These are phyloP conservation scores for Pantherophis vulpinus DNA, from an alignment of 2,797 vertebrate species.

Conservation along the genomic window DNA sequence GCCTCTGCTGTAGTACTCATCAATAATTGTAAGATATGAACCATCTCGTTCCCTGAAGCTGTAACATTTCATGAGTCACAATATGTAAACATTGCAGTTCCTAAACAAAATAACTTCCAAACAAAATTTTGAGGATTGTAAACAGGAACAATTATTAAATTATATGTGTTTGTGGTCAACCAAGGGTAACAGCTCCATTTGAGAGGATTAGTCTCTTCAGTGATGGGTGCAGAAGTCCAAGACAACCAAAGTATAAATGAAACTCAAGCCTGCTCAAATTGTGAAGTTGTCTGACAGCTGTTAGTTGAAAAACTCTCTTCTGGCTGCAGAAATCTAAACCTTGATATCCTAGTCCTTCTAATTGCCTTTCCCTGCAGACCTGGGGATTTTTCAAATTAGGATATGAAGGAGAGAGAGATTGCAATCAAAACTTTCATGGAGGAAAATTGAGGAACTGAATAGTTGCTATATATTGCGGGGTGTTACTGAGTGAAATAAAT, in stretches of 20 bases:
- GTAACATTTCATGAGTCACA: not conserved
- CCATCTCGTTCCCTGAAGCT: not conserved
- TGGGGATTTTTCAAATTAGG: not conserved
- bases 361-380: not conserved
- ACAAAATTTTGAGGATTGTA: not conserved
- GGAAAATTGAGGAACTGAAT: not conserved
- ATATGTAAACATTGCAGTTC: not conserved
- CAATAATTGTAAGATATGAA: not conserved
- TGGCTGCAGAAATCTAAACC: not conserved
- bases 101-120: not conserved
- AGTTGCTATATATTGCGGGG: not conserved
- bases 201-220: not conserved
- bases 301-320: not conserved
- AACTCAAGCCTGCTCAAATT: not conserved
- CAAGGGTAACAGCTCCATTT: not conserved
- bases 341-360: not conserved
- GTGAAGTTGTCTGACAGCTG: not conserved
- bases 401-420: not conserved
- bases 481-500: not conserved
- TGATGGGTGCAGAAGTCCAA: not conserved
- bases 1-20: not conserved
- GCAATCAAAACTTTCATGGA: not conserved
- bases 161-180: not conserved
- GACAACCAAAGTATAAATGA: not conserved
- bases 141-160: not conserved